A percentile compares a stretch with the other conserved stretches of the same genome.
Conservation (phyloP, 2,797 vertebrate genomes). For the Morus bassanus region DNA sequence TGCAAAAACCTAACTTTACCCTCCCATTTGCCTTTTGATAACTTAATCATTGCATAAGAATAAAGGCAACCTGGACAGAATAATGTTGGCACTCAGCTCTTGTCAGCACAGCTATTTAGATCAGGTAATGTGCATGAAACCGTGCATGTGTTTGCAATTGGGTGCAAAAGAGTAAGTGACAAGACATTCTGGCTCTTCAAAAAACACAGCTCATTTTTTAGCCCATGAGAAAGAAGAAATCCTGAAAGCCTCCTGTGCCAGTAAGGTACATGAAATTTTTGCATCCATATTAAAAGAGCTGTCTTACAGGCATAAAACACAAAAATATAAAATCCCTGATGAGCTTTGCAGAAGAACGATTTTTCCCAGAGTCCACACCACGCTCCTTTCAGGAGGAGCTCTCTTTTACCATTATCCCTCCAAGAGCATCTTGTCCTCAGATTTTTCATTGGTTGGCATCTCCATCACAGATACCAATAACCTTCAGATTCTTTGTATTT, state of each 20-base stretch:
- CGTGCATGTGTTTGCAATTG: rapidly evolving
- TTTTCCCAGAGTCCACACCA: rapidly evolving
- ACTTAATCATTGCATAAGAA: not conserved
- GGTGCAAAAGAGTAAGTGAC: not conserved
- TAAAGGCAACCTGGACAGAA: not conserved
- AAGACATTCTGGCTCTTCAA: not conserved
- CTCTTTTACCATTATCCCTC: not conserved
- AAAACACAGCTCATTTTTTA: not conserved
- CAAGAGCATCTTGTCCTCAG: not conserved
- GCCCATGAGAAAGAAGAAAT: not conserved
- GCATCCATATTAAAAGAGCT: not conserved
- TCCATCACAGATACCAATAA: not conserved
- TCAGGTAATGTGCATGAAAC: not conserved
- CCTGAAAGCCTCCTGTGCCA: not conserved
- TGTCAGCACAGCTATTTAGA: not conserved
- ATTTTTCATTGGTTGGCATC: not conserved
- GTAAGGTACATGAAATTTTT: not conserved
- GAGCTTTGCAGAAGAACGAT: not conserved
- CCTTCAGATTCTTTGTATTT: not conserved
- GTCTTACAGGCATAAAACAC: not conserved
- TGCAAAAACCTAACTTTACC: not conserved
- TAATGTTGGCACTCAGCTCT: not conserved
- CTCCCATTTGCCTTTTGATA: not conserved
- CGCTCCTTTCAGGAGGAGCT: not conserved
- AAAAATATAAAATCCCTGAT: not conserved